Evolutionary conservation across 2,888 invertebrate species (phyloP).

Genomic region (Macrophya annulata): DNA sequence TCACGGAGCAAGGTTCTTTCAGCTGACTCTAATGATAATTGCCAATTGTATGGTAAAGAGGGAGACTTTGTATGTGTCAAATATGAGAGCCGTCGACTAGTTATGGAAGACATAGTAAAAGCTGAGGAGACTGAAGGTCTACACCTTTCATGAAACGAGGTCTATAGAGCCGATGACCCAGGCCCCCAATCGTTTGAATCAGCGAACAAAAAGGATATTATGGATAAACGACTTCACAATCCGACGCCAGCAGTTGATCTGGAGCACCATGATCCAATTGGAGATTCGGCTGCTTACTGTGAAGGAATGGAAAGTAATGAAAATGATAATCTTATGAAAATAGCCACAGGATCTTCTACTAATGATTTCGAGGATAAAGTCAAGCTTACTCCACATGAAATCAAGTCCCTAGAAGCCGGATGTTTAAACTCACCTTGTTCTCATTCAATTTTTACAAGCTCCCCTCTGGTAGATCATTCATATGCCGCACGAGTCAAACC

Average conservation of each 20-base stretch:
- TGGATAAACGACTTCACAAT: constrained; percentile 2
- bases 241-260: neutral
- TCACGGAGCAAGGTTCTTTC: neutral
- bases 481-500: constrained; percentile 7
- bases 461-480: constrained; percentile 10
- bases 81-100: neutral
- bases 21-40: neutral
- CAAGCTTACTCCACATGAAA: neutral
- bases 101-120: neutral
- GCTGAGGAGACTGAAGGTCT: neutral
- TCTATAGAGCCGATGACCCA: constrained; percentile 2
- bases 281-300: neutral
- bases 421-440: neutral
- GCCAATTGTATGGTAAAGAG: constrained; percentile 5
- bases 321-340: neutral
- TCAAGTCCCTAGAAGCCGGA: neutral
- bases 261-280: neutral
- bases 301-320: neutral
- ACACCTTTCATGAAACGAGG: neutral
- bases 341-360: neutral
- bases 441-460: neutral
- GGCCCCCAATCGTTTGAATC: constrained; percentile 10
- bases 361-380: neutral
- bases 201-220: neutral
- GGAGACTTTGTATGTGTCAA: neutral